Conservation (phyloP, 37 sponge, comb jelly and placozoan species). For the Geodia barretti region DNA sequence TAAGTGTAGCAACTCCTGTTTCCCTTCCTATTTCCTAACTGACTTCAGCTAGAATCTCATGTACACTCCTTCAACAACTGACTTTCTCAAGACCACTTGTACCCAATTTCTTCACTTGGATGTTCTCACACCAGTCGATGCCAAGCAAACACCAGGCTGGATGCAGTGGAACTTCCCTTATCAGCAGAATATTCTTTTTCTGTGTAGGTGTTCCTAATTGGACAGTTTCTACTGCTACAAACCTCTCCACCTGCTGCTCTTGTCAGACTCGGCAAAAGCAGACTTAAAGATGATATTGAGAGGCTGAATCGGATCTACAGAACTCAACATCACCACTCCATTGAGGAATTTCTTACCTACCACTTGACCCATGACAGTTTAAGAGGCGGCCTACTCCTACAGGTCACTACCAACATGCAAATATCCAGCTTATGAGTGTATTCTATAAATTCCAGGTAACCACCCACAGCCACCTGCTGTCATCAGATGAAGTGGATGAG, state of each 20-base stretch:
- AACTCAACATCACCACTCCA: constrained; percentile 45
- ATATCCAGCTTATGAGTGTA: background rate
- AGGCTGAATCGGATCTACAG: constrained; percentile 15
- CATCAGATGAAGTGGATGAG: constrained; percentile 29
- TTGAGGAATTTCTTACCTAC: constrained; percentile 35
- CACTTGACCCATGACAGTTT: constrained; percentile 4
- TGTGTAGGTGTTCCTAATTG: constrained; percentile 31
- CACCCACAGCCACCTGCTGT: constrained; percentile 80
- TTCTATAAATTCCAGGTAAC: constrained; percentile 62
- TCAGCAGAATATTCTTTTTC: background rate
- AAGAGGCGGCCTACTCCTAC: constrained; percentile 21
- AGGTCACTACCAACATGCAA: constrained; percentile 18
- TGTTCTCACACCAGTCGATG: too few relatives aligned
- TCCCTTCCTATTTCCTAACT: too few relatives aligned
- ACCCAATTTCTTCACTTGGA: too few relatives aligned
- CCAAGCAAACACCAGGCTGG: too few relatives aligned
- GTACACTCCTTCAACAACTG: too few relatives aligned
- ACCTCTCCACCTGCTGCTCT: constrained; percentile 71
- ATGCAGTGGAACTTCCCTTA: background rate
- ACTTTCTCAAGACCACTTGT: too few relatives aligned
- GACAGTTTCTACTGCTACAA: constrained; percentile 57
- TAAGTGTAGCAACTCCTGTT: too few relatives aligned
- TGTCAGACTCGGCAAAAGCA: constrained; percentile 23
- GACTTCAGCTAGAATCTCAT: too few relatives aligned
- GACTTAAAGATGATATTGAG: background rate